Evolutionary conservation across 2,888 invertebrate species (phyloP), one percentile per base, ranked within the genome.

Genomic region (Zootermopsis nevadensis): DNA sequence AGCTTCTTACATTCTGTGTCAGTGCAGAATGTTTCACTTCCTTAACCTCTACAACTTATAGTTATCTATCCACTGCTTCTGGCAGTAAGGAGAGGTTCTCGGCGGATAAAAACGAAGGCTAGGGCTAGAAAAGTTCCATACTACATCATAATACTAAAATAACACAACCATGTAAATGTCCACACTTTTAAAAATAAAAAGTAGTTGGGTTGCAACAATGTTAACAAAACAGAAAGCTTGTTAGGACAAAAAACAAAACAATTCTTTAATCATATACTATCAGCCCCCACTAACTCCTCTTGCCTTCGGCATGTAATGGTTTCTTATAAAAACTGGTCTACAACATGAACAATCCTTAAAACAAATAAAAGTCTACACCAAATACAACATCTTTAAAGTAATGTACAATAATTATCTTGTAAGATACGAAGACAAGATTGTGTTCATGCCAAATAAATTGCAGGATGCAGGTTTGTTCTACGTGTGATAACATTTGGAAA

Each of bases 161-260:
- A 66, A 72, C 60, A 83, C 67, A 81, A 81, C 77, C 84, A 82
- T 85, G 85, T 85, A 85, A 85, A 84, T 85, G 85, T 85, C 85
- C 85, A 85, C 85, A 85, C 85, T 85, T 85, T 30, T 35, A 79
- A 60, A 79, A 79, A 79, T 79, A 60, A 79, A 74, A 79, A 60
- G 27, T 79, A 79, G 19, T 24, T 77, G 77, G 77, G 55, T 55
- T 24, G 35, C 30, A 48, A 48, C 31, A 31, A 12, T 60, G 60
- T 60, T 74, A 74, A 60, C 22, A 38, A 74, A 42, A 38, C 38
- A 22, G 38, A n/a, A 72, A 74, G 15, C 38, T 74, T 38, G 74
- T 74, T 74, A 74, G 33, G 74, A 42, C n/a, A 74, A 15, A 42
- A 35, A n/a, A 2, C 19, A 10, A n/a, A 60, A 60, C 27, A 60